A percentile compares a stretch with the other conserved stretches of the same genome.
Conservation (phyloP, 2,888 invertebrate genomes). For the Epinotia bilunana region DNA sequence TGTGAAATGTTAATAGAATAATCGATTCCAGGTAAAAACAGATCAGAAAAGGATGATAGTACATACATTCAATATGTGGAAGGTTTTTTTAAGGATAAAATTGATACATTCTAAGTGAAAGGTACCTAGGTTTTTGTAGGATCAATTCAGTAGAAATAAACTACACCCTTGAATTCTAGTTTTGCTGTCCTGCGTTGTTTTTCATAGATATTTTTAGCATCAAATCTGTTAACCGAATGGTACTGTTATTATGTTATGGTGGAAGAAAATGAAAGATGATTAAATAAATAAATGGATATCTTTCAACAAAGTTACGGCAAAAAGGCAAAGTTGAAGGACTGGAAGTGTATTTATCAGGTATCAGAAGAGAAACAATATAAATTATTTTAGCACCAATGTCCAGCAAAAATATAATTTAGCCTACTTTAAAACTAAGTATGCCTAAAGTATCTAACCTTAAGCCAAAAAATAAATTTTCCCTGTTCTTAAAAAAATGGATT, state of each 20-base stretch:
- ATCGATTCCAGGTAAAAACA: background rate
- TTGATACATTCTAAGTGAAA: background rate
- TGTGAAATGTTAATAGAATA: background rate
- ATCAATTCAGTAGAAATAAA: background rate
- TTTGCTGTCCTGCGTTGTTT: background rate
- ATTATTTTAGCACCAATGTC: slow-evolving; percentile 66
- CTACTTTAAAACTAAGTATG: slow-evolving; percentile 15
- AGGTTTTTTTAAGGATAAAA: background rate
- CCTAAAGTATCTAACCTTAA: slow-evolving; percentile 1
- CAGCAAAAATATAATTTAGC: slow-evolving; percentile 56
- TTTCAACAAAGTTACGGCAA: background rate
- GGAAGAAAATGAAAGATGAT: too few relatives aligned
- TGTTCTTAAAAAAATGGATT: background rate
- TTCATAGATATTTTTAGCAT: background rate
- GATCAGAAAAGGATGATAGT: background rate
- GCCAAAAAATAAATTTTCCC: slow-evolving; percentile 10
- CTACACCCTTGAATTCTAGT: background rate
- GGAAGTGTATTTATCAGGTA: background rate
- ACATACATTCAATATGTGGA: too few relatives aligned
- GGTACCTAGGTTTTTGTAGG: background rate
- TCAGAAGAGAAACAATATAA: background rate
- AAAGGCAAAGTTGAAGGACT: background rate
- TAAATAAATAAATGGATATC: background rate
- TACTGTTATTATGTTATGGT: too few relatives aligned
- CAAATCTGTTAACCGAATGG: too few relatives aligned